Evolutionary conservation across 2,797 vertebrate genomes (phyloP), one percentile per base, ranked within the genome.

Genomic region (Acanthiza pusilla): DNA sequence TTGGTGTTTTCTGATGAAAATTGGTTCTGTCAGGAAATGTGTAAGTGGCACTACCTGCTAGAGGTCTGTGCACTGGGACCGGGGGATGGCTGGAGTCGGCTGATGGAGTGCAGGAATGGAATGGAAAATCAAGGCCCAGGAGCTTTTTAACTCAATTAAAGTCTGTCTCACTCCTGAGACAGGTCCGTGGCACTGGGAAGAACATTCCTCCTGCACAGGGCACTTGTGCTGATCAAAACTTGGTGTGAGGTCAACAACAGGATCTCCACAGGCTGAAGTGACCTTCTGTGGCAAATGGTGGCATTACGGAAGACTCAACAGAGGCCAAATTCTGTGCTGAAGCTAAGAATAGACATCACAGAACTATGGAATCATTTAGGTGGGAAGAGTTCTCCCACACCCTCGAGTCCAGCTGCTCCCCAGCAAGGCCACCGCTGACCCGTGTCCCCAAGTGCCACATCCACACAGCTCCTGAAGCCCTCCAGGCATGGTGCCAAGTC

Each of bases 61-160:
- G 51, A 38, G 74, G 62, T 22, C 50, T 0, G 0, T 3, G 16
- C 1, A 0, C 32, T 4, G 68, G 5, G n/a, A 10, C 2, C 0
- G 0, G 68, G 47, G 4, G 36, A 15, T 11, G 61, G n/a, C 14
- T n/a, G 47, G 22, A 68, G 57, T 5, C 0, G 1, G 47, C 38
- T 34, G 61, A 34, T 25, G 36, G 58, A 84, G 76, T 0, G n/a
- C 72, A n/a, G 68, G 82, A 38, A 62, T 1, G 6, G 40, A 47
- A 71, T 1, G 13, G 48, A 47, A 87, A 84, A 82, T 11, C 57
- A 30, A 90, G 32, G 61, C 81, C 43, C 71, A 16, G 61, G 60
- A 2, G 7, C 30, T 89, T 93, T 76, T 57, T 8, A 63, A 30
- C 45, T 63, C 27, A 19, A n/a, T 45, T 77, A 27, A 71, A 63